These are phyloP conservation scores for Lasioglossum zephyrum DNA, from an alignment of 2,888 invertebrate species.

Conservation along the genomic window DNA sequence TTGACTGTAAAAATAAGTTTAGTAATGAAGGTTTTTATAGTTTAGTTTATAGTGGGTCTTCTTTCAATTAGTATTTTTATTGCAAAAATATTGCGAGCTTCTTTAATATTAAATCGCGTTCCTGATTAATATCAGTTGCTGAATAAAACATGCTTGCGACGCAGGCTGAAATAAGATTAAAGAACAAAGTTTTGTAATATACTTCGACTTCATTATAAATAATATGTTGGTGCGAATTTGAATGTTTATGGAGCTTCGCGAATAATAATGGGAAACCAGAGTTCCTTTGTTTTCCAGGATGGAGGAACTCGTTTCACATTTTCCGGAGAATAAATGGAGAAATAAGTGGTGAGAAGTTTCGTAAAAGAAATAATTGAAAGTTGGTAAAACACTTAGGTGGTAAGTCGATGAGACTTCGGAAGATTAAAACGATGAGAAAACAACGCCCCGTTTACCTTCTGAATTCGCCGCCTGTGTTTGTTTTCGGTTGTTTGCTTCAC, in stretches of 20 bases:
- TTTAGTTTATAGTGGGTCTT: neutral
- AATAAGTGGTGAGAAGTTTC: neutral
- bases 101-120: neutral
- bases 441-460: neutral
- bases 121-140: neutral
- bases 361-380: neutral
- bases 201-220: neutral
- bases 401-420: neutral
- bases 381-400: neutral
- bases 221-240: neutral
- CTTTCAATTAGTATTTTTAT: neutral
- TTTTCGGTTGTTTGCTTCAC: slow-evolving; percentile 8
- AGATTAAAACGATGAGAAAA: neutral
- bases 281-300: neutral
- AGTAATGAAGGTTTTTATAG: neutral
- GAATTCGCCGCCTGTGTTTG: slow-evolving; percentile 9
- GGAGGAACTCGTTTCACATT: neutral
- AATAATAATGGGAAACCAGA: no score
- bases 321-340: neutral
- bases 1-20: neutral
- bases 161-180: neutral
- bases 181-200: neutral
- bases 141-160: neutral
- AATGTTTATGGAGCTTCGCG: neutral
- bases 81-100: neutral